Percentiles rank a stretch among this genome's conserved stretches.
Conservation (phyloP, 2,888 invertebrate species). For the Cantharis rufa region DNA sequence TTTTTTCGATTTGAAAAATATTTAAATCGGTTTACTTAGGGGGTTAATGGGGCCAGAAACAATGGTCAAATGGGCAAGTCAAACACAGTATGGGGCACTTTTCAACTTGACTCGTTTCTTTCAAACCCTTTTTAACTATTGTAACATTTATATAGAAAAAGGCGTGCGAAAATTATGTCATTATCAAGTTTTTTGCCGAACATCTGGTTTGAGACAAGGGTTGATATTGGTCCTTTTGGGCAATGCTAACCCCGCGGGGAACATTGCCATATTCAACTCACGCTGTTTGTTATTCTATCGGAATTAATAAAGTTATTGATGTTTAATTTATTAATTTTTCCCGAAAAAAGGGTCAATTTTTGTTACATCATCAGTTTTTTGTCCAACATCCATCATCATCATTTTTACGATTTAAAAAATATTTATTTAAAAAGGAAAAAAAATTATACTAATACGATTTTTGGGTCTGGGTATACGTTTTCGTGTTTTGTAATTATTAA, state of each 20-base stretch:
- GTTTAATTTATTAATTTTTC: conserved; percentile 23
- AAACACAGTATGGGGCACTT: conserved; percentile 40
- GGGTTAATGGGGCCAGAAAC: conserved; percentile 26
- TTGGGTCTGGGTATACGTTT: not conserved
- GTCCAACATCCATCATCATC: not conserved
- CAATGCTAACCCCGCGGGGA: conserved; percentile 37
- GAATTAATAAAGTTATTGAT: conserved; percentile 30
- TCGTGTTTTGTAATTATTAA: conserved; percentile 1
- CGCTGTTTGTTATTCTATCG: conserved; percentile 28
- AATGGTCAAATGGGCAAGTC: conserved; percentile 35
- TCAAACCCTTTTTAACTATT: conserved; percentile 41
- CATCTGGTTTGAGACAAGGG: conserved; percentile 38
- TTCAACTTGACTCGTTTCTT: conserved; percentile 42
- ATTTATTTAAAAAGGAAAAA: not conserved
- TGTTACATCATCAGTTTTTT: not conserved
- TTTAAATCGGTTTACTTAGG: not conserved
- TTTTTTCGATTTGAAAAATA: not conserved
- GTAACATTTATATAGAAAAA: conserved; percentile 46
- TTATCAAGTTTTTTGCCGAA: conserved; percentile 45
- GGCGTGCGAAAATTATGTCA: conserved; percentile 51
- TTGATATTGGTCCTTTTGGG: conserved; percentile 21
- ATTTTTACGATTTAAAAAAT: not conserved
- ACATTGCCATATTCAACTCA: conserved; percentile 32
- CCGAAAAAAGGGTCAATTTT: not conserved
- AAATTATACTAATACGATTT: not conserved